Evolutionary conservation across 1,140 invertebrate species (phyloP).

Genomic region (Carposina sasakii): DNA sequence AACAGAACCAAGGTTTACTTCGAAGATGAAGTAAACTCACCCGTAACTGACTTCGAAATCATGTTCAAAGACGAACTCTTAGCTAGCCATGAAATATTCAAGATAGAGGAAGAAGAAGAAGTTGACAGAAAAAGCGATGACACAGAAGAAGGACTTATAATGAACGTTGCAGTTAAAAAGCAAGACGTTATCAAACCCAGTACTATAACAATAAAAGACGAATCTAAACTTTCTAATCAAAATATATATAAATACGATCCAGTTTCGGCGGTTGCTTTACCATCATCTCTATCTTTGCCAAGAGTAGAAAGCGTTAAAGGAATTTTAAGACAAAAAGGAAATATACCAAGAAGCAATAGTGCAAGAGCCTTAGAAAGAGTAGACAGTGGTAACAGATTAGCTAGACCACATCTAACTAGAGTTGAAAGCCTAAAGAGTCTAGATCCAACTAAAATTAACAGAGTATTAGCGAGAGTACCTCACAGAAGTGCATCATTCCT

Average conservation of each 20-base stretch:
- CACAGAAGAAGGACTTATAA: constrained; percentile 57
- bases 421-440: constrained; percentile 65
- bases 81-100: constrained; percentile 56
- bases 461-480: constrained; percentile 59
- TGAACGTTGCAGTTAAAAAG: constrained; percentile 55
- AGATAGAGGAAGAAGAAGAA: constrained; percentile 71
- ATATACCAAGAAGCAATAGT: constrained; percentile 46
- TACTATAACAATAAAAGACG: constrained; percentile 57
- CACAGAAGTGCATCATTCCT: constrained; percentile 69
- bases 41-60: constrained; percentile 70
- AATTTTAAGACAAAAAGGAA: constrained; percentile 40
- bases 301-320: constrained; percentile 64
- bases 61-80: constrained; percentile 71
- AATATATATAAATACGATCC: constrained; percentile 59
- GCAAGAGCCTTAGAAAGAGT: constrained; percentile 50
- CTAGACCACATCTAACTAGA: constrained; percentile 44
- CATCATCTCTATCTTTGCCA: constrained; percentile 47
- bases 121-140: constrained; percentile 55
- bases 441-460: constrained; percentile 61
- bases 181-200: constrained; percentile 62
- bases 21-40: constrained; percentile 60
- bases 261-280: constrained; percentile 39
- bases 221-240: constrained; percentile 52
- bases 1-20: constrained; percentile 66
- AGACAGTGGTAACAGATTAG: constrained; percentile 44